Base-by-base conservation (phyloP, 2,888 invertebrate species). In the Eristalis arbustorum region DNA sequence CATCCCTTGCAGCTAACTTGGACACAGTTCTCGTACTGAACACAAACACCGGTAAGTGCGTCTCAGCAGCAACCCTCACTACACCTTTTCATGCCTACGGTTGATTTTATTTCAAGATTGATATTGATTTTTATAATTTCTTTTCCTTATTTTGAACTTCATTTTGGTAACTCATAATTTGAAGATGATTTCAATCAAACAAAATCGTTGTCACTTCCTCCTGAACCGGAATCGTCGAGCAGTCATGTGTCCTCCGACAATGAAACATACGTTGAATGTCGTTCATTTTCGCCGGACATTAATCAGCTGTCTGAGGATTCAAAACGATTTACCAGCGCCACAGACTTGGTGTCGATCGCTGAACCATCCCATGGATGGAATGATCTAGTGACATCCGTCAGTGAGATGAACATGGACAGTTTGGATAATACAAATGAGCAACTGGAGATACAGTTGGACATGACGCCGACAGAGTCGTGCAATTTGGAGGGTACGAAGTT, bases 191-290 rank as follows among this genome's bases (percentile, higher is more conserved):
- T 57, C 63, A 67, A 64, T 75, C 76, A 82, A 34, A 42, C 69
- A 66, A 85, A 85, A 61, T 61, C 82, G 66, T 59, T 85, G 69
- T 82, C 71, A 73, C 64, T 74, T 69, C 82, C 82, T 68, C 77
- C 62, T 69, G 85, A 85, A 67, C 66, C 69, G 40, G 49, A 89
- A 87, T 13, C 88, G 72, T 82, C 78, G 28, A 74, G 89, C 68
- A 89, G 89, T 69, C 88, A 89, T 59, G 80, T 89, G 34, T 91
- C 91, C 63, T 91, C 91, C 13, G 91, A 91, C 78, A 91, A 90
- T 89, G 91, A 91, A 88, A 88, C 88, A 6, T 93, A 90, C 89
- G 90, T 90, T 6, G 93, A 93, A 88, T 93, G 93, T 74, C 89
- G 90, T 23, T 89, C 91, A 14, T 85, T 87, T 82, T 75, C 67